phyloP scores from a whole-genome alignment of 2,888 invertebrate species.

The Folsomia candida region DNA sequence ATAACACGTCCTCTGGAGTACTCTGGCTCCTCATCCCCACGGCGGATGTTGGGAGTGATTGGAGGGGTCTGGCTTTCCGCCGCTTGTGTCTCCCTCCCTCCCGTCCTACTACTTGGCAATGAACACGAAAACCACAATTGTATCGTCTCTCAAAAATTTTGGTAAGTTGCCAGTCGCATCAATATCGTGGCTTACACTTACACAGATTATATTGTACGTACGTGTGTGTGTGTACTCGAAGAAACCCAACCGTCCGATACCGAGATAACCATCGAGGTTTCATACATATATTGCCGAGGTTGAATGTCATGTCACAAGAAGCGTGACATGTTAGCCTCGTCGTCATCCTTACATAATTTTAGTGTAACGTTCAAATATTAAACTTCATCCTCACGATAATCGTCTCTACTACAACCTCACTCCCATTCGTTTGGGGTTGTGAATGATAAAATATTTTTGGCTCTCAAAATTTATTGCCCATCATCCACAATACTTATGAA shows the following conservation, averaged over 20 bases:
- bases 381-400: neutral
- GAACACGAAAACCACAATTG: conserved; percentile 70
- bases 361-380: neutral
- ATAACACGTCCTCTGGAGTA: conserved; percentile 91
- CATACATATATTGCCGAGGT: neutral
- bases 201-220: neutral
- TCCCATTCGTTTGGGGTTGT: neutral
- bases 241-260: neutral
- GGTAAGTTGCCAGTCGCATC: conserved; percentile 60
- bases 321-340: neutral
- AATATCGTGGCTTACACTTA: neutral
- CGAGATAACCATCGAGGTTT: neutral
- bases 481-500: neutral
- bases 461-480: neutral
- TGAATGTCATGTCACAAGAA: neutral
- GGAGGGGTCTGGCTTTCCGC: conserved; percentile 89
- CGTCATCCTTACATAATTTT: neutral
- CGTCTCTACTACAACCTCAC: neutral
- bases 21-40: conserved; percentile 88
- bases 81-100: conserved; percentile 88
- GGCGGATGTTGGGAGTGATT: conserved; percentile 85
- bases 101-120: conserved; percentile 83
- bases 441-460: neutral
- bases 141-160: conserved; percentile 87
- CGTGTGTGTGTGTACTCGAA: no score